Evolutionary conservation across 30 jellyfish, hydroid and myxozoan genomes (phyloP), one percentile per base, ranked within the genome.

Genomic region (Euphysa ruthae): DNA sequence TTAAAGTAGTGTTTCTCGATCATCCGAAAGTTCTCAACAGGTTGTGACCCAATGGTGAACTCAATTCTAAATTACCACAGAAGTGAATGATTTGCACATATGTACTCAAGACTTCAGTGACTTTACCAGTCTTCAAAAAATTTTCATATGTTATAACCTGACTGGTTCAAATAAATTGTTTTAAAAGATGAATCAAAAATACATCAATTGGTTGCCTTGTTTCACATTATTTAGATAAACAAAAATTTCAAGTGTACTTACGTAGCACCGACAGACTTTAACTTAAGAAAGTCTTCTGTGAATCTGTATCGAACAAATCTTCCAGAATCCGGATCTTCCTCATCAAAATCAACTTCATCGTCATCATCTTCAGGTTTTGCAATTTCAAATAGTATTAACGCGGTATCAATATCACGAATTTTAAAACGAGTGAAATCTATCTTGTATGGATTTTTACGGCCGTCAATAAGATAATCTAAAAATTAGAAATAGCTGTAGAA

Each of bases 181-280:
- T n/a, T n/a, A n/a, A n/a, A n/a, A n/a, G n/a, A n/a, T n/a, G n/a
- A n/a, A n/a, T n/a, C n/a, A n/a, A n/a, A n/a, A n/a, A n/a, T n/a
- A n/a, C n/a, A n/a, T n/a, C n/a, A n/a, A n/a, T n/a, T n/a, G n/a
- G n/a, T n/a, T n/a, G n/a, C n/a, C n/a, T n/a, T n/a, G n/a, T n/a
- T n/a, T n/a, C n/a, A n/a, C n/a, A n/a, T n/a, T n/a, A n/a, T n/a
- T n/a, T n/a, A n/a, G n/a, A n/a, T n/a, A n/a, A n/a, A n/a, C n/a
- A n/a, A n/a, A n/a, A n/a, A n/a, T n/a, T n/a, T n/a, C n/a, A n/a
- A 34, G 18, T 26, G 12, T n/a, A 78, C 97, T 88, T 58, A 88
- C 97, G 97, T 88, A 34, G 97, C 97, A 6, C 97, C 97, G 29
- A 88, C 97, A 55, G 97, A 93, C 4, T 78, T 63, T 42, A 88